These are phyloP conservation scores for Misgurnus mizolepis DNA, from an alignment of 2,113 vertebrate species.

Conservation along the genomic window DNA sequence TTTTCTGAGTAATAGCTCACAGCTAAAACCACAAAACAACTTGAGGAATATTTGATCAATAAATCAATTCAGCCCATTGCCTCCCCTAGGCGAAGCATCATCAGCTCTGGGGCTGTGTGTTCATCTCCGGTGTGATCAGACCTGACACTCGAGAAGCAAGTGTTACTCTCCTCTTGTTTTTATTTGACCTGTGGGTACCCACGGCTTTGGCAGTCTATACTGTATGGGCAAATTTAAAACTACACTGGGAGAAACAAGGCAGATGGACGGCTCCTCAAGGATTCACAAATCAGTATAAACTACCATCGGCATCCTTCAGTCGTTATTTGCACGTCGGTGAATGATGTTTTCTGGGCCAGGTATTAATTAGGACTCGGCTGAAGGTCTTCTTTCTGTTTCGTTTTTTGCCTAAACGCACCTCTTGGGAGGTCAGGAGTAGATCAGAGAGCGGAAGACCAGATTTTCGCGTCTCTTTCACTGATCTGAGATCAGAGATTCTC, in stretches of 20 bases:
- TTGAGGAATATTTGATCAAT: conserved; percentile 40
- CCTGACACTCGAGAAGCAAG: conserved; percentile 9
- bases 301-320: background rate
- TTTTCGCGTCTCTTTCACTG: conserved; percentile 13
- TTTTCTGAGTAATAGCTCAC: conserved; percentile 33
- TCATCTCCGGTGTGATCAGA: conserved; percentile 25
- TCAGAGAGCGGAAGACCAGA: conserved; percentile 20
- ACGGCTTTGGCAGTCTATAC: conserved; percentile 30
- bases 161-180: conserved; percentile 35
- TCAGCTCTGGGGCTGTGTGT: conserved; percentile 11
- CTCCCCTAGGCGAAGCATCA: conserved; percentile 11
- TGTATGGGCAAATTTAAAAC: conserved; percentile 22
- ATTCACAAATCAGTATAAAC: conserved; percentile 50
- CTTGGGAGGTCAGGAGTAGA: conserved; percentile 17
- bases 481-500: background rate
- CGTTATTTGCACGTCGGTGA: conserved; percentile 28
- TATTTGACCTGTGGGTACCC: conserved; percentile 28
- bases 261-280: conserved; percentile 13
- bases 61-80: conserved; percentile 31
- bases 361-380: conserved; percentile 44
- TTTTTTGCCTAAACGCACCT: background rate
- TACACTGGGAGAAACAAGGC: conserved; percentile 14
- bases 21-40: conserved; percentile 34
- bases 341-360: conserved; percentile 39
- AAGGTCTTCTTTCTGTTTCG: conserved; percentile 20